Evolutionary conservation across 2,113 vertebrate genomes (phyloP).

Genomic region (Laterallus jamaicensis): DNA sequence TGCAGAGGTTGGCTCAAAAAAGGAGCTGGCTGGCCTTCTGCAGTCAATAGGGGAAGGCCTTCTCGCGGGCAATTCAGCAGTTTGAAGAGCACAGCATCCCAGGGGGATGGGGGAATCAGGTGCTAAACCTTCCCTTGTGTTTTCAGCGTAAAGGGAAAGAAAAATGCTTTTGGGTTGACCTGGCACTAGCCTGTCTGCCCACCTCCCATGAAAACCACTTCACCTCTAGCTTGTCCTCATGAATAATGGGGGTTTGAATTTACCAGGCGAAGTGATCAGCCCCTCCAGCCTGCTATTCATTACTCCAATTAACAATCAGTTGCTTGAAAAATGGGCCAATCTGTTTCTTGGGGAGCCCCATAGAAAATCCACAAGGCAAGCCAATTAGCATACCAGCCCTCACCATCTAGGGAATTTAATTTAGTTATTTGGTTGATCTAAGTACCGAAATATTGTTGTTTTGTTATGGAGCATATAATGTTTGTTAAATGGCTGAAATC

Average conservation of each 20-base stretch:
- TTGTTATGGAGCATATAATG: slow-evolving; percentile 67
- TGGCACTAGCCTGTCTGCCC: slow-evolving; percentile 64
- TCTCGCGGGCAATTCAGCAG: fast-evolving
- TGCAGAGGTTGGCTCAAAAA: neutral
- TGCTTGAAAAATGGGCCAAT: slow-evolving; percentile 84
- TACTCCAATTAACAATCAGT: slow-evolving; percentile 86
- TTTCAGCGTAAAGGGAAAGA: neutral
- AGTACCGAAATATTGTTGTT: slow-evolving; percentile 70
- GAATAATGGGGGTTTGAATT: slow-evolving; percentile 76
- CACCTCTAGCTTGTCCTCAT: slow-evolving; percentile 36
- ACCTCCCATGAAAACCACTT: slow-evolving; percentile 31
- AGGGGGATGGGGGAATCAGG: neutral
- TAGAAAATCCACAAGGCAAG: slow-evolving; percentile 72
- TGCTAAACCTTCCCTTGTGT: neutral
- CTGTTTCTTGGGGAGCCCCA: slow-evolving; percentile 74
- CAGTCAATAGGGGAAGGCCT: neutral
- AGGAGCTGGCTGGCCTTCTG: neutral
- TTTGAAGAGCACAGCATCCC: neutral
- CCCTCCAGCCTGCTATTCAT: slow-evolving; percentile 79
- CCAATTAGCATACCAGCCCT: slow-evolving; percentile 76
- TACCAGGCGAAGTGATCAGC: slow-evolving; percentile 72
- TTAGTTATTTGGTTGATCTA: slow-evolving; percentile 66
- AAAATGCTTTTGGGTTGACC: neutral
- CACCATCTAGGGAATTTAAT: slow-evolving; percentile 75
- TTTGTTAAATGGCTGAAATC: slow-evolving; percentile 73